Evolutionary conservation across 2,888 invertebrate species (phyloP).

Genomic region (Blera fallax): DNA sequence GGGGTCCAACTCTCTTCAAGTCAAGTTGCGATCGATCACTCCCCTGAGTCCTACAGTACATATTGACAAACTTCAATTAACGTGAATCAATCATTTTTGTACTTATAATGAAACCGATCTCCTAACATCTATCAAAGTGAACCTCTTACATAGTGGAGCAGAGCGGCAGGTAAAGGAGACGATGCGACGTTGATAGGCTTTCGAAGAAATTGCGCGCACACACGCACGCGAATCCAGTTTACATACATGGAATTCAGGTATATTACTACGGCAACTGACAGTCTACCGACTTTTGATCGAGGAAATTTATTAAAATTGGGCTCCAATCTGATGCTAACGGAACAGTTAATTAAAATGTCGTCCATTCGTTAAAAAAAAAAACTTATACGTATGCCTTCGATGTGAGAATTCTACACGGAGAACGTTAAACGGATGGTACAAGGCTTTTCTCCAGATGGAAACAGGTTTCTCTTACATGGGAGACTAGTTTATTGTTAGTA

Average conservation of each 20-base stretch:
- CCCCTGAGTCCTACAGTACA: background rate
- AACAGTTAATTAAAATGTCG: slow-evolving; percentile 66
- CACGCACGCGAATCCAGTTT: slow-evolving; percentile 45
- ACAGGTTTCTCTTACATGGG: slow-evolving; percentile 29
- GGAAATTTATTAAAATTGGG: slow-evolving; percentile 65
- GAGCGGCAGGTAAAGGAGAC: background rate
- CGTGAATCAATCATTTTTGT: slow-evolving; percentile 63
- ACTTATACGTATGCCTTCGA: background rate
- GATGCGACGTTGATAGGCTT: too few relatives aligned
- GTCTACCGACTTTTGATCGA: slow-evolving; percentile 25
- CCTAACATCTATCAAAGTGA: slow-evolving; percentile 18
- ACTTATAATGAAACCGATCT: slow-evolving; percentile 48
- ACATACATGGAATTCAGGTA: background rate
- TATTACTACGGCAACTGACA: slow-evolving; percentile 11
- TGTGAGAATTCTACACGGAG: background rate
- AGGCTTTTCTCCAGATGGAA: too few relatives aligned
- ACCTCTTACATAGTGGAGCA: background rate
- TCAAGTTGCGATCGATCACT: slow-evolving; percentile 17
- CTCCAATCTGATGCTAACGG: slow-evolving; percentile 55
- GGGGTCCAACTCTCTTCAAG: background rate
- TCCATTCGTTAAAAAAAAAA: slow-evolving; percentile 23
- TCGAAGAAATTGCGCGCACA: slow-evolving; percentile 6
- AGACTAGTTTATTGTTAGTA: background rate
- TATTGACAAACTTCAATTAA: slow-evolving; percentile 67
- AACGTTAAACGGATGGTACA: slow-evolving; percentile 48